Percentiles rank a stretch among this genome's conserved stretches.
These are phyloP conservation scores for Gasteruption jaculator DNA, from an alignment of 2,888 invertebrate genomes.

Conservation along the genomic window DNA sequence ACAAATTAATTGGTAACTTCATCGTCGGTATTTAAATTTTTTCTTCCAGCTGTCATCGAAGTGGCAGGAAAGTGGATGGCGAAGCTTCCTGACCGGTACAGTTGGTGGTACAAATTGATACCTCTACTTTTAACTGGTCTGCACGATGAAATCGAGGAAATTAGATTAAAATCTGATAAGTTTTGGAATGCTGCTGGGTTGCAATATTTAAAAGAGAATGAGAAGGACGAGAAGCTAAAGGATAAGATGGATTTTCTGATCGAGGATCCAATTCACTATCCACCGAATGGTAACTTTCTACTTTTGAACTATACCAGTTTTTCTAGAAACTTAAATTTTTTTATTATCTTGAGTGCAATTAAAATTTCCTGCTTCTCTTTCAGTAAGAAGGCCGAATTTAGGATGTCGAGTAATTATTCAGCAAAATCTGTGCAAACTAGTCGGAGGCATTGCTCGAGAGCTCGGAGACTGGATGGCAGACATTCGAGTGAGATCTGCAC, in stretches of 20 bases:
- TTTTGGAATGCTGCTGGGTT: constrained; percentile 73
- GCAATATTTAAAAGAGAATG: constrained; percentile 81
- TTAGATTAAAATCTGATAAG: constrained; percentile 60
- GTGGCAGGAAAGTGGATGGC: constrained; percentile 77
- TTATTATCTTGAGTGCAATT: constrained; percentile 3
- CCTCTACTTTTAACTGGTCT: constrained; percentile 81
- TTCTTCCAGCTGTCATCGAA: constrained; percentile 62
- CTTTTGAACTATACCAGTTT: background rate
- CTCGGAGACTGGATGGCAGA: constrained; percentile 73
- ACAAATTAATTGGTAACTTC: background rate
- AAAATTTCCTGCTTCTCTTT: constrained; percentile 25
- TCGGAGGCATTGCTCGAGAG: constrained; percentile 68
- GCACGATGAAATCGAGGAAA: constrained; percentile 74
- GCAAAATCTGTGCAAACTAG: constrained; percentile 69
- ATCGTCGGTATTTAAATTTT: background rate
- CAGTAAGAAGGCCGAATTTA: constrained; percentile 75
- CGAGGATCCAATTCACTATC: constrained; percentile 69
- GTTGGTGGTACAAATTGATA: constrained; percentile 80
- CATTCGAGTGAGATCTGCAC: constrained; percentile 65
- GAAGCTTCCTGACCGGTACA: constrained; percentile 79
- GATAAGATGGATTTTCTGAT: constrained; percentile 75
- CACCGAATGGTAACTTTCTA: constrained; percentile 55
- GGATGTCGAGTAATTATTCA: constrained; percentile 80
- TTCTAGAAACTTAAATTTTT: constrained; percentile 1
- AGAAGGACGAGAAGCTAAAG: constrained; percentile 69